These are phyloP conservation scores for Phyllotis vaccarum DNA, from an alignment of 2,797 vertebrate genomes.

Conservation along the genomic window DNA sequence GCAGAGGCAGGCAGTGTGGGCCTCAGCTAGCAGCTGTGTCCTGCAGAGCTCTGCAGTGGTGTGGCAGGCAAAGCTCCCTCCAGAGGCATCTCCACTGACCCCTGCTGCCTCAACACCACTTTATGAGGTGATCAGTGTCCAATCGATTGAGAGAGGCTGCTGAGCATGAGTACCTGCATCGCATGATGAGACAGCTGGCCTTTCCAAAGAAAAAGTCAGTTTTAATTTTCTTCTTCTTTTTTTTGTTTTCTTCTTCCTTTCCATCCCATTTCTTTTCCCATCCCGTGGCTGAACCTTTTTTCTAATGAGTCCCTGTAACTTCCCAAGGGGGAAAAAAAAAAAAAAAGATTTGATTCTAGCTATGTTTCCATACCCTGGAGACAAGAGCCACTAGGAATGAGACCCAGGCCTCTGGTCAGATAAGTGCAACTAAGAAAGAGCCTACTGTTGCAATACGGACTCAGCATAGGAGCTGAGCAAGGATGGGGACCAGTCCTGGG, in stretches of 20 bases:
- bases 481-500: background rate
- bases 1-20: background rate
- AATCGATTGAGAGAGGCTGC: constrained; percentile 34
- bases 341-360: background rate
- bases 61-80: background rate
- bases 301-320: background rate
- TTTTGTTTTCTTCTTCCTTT: constrained; percentile 23
- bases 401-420: background rate
- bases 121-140: constrained; percentile 57
- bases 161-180: background rate
- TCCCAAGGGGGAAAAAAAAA: no score
- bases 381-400: background rate
- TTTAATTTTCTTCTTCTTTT: background rate
- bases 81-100: background rate
- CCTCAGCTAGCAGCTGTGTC: background rate
- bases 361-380: background rate
- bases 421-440: background rate
- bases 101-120: constrained; percentile 4
- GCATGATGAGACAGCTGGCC: constrained; percentile 57
- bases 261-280: constrained; percentile 53
- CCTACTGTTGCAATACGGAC: background rate
- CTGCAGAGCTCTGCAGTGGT: background rate
- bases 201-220: constrained; percentile 67
- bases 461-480: background rate
- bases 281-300: background rate